Conservation (phyloP, 1,140 invertebrate species). For the Ooceraea biroi region DNA sequence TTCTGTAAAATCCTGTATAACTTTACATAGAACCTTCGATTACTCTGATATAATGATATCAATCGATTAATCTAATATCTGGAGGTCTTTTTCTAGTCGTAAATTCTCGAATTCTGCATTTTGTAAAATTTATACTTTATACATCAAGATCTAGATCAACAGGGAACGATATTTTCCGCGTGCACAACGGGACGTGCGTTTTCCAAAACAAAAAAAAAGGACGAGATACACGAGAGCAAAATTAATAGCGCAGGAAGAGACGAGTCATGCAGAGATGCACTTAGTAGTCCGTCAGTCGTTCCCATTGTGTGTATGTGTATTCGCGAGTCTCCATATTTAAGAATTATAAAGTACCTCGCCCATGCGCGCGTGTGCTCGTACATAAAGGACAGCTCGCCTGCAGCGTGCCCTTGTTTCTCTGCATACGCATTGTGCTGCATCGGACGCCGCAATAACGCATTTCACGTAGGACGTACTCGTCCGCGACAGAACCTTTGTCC, state of each 20-base stretch:
- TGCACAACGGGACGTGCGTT: constrained; percentile 2
- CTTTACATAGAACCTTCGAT: neutral
- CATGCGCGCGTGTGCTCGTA: constrained; percentile 10
- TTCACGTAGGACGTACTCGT: constrained; percentile 1
- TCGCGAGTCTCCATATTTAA: constrained; percentile 45
- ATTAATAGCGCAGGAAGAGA: constrained; percentile 39
- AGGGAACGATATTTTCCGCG: neutral
- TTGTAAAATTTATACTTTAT: constrained; percentile 6
- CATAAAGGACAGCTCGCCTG: constrained; percentile 32
- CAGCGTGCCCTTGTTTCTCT: constrained; percentile 3
- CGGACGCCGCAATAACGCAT: constrained; percentile 2
- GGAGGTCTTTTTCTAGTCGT: neutral
- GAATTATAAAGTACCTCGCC: constrained; percentile 48
- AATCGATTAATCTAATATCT: neutral
- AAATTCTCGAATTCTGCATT: neutral
- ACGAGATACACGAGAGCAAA: constrained; percentile 24
- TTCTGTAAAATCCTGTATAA: neutral
- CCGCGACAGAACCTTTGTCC: neutral
- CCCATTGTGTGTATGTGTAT: constrained; percentile 22
- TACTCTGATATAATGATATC: neutral
- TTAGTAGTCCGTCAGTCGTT: constrained; percentile 47
- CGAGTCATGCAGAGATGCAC: constrained; percentile 3
- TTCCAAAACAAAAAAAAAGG: neutral
- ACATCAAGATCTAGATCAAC: constrained; percentile 34
- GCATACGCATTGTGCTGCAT: constrained; percentile 19